Base-by-base conservation (phyloP, 2,888 invertebrate species). In the Cryptocephalus moraei region DNA sequence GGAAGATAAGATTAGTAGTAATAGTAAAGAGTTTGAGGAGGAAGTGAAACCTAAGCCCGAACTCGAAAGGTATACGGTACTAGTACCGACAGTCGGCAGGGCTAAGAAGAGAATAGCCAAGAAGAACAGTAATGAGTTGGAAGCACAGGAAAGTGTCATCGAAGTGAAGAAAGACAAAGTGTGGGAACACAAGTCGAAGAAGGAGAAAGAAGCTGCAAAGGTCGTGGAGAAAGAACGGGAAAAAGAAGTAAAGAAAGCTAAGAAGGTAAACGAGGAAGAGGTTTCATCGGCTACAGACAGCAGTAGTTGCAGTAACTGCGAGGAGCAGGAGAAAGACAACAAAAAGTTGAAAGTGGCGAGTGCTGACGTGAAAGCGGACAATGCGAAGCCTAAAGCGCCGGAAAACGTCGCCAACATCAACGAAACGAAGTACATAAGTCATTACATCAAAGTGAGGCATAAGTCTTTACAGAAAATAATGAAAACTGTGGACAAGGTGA, bases 271-370 rank as follows among this genome's bases (percentile, higher is more conserved):
- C 39, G 80, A 81, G 61, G 84, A 84, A 58, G 79, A 80, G 1
- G 83, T 82, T 8, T 84, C 84, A 0, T 82, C 81, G 2, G 82
- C 82, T 8, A 83, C 83, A 6, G 22, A 22, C 3, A 83, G 83
- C 61, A 81, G 81, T 56, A 82, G 82, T 41, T 82, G 81, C 42
- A 61, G 61, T 50, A 56, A 56, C 43, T 54, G 52, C 45, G 59
- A 61, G 33, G 59, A 59, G 41, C 52, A 56, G 38, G 60, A 61
- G 45, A 59, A 61, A 51, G 61, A 62, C 46, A 60, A 56, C 39
- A 60, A 56, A 52, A 56, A 52, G 46, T 47, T 51, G 39, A 47
- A 53, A 43, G 50, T 59, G 57, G 43, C 43, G 47, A 53, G 57
- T 52, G 53, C 56, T 48, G 54, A 58, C 57, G 51, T 54, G 53